Base-by-base conservation (phyloP, 64 coral and sea anemone genomes). In the Acropora tenuis region DNA sequence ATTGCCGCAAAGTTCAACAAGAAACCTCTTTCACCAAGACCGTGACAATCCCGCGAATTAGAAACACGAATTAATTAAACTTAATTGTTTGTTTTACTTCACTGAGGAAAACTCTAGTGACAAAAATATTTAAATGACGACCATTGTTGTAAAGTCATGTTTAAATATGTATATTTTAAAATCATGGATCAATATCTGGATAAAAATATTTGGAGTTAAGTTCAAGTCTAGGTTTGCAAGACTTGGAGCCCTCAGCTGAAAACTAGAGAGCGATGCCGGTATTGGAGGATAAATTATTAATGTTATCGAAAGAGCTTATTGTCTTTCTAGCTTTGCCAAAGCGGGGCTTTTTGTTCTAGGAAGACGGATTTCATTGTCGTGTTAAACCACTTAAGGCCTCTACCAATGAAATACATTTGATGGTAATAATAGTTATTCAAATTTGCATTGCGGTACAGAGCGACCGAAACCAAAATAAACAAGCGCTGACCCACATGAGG, bases 361-460 rank as follows among this genome's bases (percentile, higher is more conserved):
- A 41, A 2, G 6, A 13, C 59, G 43, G 5, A 72, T 85, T 71
- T 85, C 47, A 85, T 71, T 85, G 82, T 85, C n/a, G 11, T 18
- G 69, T 46, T 46, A 6, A 67, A 68, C 63, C 82, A 6, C n/a
- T 16, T 68, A 43, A 47, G 82, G 82, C 3, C 20, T 19, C 12
- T 71, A 42, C 82, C 46, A 85, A 85, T 85, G 17, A 43, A 69
- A 18, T 72, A 8, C 65, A 44, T 30, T 19, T 10, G 63, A 43
- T 41, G 48, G 9, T 3, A 85, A 65, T 49, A 72, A 85, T 85
- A 85, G 49, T 69, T 44, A 85, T 85, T 71, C 18, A 49, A 85
- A 85, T 85, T 84, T 71, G 50, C 61, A 85, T 85, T 85, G 82
- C 65, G 63, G 82, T 85, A 46, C 65, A 15, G 15, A 71, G 65